Evolutionary conservation across 2,113 vertebrate genomes (phyloP).

Genomic region (Cynopterus brachyotis): DNA sequence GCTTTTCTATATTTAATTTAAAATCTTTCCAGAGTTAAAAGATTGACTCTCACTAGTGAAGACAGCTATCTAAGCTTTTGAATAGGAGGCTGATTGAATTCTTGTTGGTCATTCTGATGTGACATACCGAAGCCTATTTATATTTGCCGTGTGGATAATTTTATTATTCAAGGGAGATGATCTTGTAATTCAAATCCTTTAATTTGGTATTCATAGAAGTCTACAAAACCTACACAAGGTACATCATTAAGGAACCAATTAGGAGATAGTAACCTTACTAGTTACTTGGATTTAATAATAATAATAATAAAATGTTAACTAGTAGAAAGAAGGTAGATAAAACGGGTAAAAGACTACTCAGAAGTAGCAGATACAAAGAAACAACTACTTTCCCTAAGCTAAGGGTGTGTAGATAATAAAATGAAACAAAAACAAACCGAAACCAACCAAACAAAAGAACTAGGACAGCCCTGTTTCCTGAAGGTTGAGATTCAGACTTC

Average conservation of each 20-base stretch:
- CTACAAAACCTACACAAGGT: not conserved
- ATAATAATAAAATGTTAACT: constrained; percentile 12
- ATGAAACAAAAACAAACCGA: not conserved
- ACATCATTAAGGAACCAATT: not conserved
- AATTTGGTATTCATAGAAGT: not conserved
- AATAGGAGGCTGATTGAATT: not conserved
- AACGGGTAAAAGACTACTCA: not conserved
- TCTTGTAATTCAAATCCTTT: not conserved
- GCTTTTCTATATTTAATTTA: not conserved
- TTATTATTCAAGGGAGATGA: not conserved
- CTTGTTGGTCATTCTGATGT: not conserved
- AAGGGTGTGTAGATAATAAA: not conserved
- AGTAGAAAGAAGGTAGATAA: not conserved
- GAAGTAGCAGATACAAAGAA: not conserved
- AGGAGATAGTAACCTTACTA: not conserved
- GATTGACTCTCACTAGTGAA: not conserved
- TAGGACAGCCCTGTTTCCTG: not conserved
- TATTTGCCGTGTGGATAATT: not conserved
- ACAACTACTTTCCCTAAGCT: not conserved
- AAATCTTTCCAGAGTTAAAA: not conserved
- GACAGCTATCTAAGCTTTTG: not conserved
- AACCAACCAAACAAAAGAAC: not conserved
- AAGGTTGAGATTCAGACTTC: not conserved
- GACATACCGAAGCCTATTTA: not conserved
- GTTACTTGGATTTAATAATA: constrained; percentile 3